Base-by-base conservation (phyloP, 2,888 invertebrate genomes). In the Halocaridina rubra region DNA sequence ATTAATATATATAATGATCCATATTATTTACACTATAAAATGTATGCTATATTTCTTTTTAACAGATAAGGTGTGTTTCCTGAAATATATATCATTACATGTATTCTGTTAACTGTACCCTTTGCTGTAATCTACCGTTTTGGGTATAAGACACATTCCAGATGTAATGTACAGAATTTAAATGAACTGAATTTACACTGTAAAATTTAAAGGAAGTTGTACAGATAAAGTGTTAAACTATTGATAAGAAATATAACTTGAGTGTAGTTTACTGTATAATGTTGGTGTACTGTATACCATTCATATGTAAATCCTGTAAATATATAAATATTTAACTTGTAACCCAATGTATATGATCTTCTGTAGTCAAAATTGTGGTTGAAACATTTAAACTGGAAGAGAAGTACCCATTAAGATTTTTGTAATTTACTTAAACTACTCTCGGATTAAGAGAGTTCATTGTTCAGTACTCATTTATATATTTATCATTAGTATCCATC, bases 261-360 rank as follows among this genome's bases (percentile, higher is more conserved):
- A 39, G 72, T 72, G n/a, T 22, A 19, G 39, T 59, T 59, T 77
- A 77, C 59, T 53, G 59, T 77, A 77, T 24, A 77, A 13, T 32
- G 19, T 61, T 59, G 10, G 32, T 77, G 77, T 53, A 74, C n/a
- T n/a, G n/a, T 77, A 59, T 77, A 77, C 30, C 61, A 77, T 10
- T 10, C 61, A 32, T 30, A 59, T 77, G 77, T 77, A 77, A 59
- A 77, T 77, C 77, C 59, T 77, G 77, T 77, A 77, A 53, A 77
- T 77, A 72, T 29, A 22, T 39, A 72, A 72, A 46, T 72, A 19
- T 46, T 5, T 72, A 24, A 24, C 30, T 71, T 30, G 32, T 22
- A 24, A 29, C 46, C 46, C 46, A 16, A 16, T 74, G 24, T 2
- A 64, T 24, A 24, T 2, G 1, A 13, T 22, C 72, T 39, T 7